Percentiles rank a stretch among this genome's conserved stretches.
These are phyloP conservation scores for Monomorium pharaonis DNA, from an alignment of 1,140 invertebrate species.

Conservation along the genomic window DNA sequence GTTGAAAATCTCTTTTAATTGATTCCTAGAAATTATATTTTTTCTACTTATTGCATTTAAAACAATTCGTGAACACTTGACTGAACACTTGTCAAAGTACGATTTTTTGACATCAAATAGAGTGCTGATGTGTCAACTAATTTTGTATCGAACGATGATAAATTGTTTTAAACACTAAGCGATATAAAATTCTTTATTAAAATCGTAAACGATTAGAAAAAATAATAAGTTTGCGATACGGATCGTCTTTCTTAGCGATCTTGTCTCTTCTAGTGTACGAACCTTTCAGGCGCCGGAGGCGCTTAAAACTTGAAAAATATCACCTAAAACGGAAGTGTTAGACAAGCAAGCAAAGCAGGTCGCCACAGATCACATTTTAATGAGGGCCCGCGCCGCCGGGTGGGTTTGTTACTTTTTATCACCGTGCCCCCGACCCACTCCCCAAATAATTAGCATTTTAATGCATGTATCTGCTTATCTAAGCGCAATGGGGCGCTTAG, in stretches of 20 bases:
- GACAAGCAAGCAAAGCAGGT: not conserved
- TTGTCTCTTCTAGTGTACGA: not conserved
- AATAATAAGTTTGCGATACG: not conserved
- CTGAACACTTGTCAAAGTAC: not conserved
- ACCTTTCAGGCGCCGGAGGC: not conserved
- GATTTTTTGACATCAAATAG: not conserved
- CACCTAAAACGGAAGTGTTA: slow-evolving; percentile 11
- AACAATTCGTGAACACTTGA: not conserved
- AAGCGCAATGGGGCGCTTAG: slow-evolving; percentile 65
- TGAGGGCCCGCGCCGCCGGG: slow-evolving; percentile 49
- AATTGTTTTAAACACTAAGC: too few species aligned
- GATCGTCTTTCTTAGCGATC: not conserved
- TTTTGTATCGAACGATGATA: not conserved
- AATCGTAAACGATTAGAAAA: not conserved
- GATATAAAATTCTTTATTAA: not conserved
- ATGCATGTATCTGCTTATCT: slow-evolving; percentile 79
- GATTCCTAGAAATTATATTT: not conserved
- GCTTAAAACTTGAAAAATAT: slow-evolving; percentile 22
- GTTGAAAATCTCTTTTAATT: not conserved
- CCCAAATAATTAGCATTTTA: slow-evolving; percentile 81
- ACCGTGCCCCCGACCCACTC: slow-evolving; percentile 68
- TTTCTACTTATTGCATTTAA: not conserved
- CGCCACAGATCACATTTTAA: slow-evolving; percentile 59
- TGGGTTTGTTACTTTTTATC: slow-evolving; percentile 78
- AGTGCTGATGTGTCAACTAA: not conserved